Conservation (phyloP, 2,888 invertebrate genomes). For the Ligdia adustata region DNA sequence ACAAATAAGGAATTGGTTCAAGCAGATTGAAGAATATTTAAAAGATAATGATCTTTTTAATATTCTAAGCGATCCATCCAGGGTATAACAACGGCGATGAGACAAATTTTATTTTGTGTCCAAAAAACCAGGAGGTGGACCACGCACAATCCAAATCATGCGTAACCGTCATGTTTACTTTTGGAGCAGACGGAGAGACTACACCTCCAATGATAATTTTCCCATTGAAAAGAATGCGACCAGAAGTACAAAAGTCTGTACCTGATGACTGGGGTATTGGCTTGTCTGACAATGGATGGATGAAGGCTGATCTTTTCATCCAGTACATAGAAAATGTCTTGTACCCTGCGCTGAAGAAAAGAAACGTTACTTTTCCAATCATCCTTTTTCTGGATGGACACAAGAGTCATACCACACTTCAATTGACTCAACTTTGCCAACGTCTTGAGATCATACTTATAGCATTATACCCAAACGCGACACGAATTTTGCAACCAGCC, state of each 20-base stretch:
- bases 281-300: too few relatives aligned
- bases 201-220: conserved; percentile 40
- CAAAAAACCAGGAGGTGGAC: background rate
- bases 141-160: conserved; percentile 15
- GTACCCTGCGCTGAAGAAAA: background rate
- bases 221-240: conserved; percentile 35
- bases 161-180: conserved; percentile 28
- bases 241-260: too few relatives aligned
- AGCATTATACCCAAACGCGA: too few relatives aligned
- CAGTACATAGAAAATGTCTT: background rate
- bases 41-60: background rate
- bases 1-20: background rate
- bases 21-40: background rate
- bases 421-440: too few relatives aligned
- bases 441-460: too few relatives aligned
- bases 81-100: background rate
- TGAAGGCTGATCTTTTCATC: background rate
- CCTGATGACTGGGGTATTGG: too few relatives aligned
- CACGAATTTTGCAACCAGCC: background rate
- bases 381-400: background rate
- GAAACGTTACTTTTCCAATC: background rate
- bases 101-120: background rate
- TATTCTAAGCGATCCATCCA: background rate
- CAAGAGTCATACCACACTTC: too few relatives aligned
- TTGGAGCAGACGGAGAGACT: conserved; percentile 28